These are phyloP conservation scores for Pseudolycoriella hygida DNA, from an alignment of 2,888 invertebrate species.

Conservation along the genomic window DNA sequence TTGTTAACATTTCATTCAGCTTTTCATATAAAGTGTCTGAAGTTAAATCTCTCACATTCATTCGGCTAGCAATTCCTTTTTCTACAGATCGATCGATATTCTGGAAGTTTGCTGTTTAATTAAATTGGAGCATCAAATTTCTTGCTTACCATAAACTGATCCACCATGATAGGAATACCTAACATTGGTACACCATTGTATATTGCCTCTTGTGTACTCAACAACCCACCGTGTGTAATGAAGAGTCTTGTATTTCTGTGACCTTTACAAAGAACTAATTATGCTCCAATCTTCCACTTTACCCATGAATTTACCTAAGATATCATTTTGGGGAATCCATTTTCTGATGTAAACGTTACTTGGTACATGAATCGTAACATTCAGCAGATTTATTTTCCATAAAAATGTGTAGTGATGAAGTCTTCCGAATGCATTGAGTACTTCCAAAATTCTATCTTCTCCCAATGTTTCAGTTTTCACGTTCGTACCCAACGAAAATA, in stretches of 20 bases:
- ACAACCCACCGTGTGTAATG: conserved; percentile 8
- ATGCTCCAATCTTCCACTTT: no score
- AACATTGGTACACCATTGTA: conserved; percentile 8
- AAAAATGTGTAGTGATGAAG: conserved; percentile 7
- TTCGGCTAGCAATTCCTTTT: conserved; percentile 12
- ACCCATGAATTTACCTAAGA: conserved; percentile 29
- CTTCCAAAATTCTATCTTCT: not conserved
- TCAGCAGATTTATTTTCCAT: conserved; percentile 8
- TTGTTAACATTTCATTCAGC: conserved; percentile 12
- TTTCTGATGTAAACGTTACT: conserved; percentile 27
- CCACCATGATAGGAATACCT: conserved; percentile 8
- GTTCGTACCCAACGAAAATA: conserved; percentile 10
- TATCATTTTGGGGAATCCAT: conserved; percentile 35
- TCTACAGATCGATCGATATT: conserved; percentile 7
- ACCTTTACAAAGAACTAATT: no score
- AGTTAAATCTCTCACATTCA: conserved; percentile 13
- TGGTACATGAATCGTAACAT: conserved; percentile 16
- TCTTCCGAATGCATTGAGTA: conserved; percentile 6
- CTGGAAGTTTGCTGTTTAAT: conserved; percentile 1
- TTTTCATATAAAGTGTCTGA: conserved; percentile 6
- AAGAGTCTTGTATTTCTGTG: conserved; percentile 8
- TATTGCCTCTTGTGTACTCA: conserved; percentile 8
- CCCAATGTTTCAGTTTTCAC: conserved; percentile 3
- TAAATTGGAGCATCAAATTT: not conserved
- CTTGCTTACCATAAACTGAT: conserved; percentile 3